A percentile compares a stretch with the other conserved stretches of the same genome.
Conservation (phyloP, 2,888 invertebrate species). For the Clostera curtula region DNA sequence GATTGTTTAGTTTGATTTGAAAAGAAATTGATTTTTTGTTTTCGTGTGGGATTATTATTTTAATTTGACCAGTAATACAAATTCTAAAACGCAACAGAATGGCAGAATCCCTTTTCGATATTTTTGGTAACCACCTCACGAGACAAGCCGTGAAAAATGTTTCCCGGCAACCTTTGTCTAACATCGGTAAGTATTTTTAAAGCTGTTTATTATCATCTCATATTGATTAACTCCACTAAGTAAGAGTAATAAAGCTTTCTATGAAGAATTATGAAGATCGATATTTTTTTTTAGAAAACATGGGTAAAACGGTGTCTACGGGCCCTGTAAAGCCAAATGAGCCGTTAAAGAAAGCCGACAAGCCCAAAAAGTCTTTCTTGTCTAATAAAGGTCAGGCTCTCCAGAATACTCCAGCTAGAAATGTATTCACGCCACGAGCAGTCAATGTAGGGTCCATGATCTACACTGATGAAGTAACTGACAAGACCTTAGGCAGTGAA, state of each 20-base stretch:
- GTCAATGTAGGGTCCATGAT: conserved; percentile 51
- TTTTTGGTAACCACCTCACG: conserved; percentile 53
- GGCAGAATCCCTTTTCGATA: conserved; percentile 54
- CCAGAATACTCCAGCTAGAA: conserved; percentile 46
- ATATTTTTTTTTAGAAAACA: conserved; percentile 41
- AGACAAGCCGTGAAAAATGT: conserved; percentile 48
- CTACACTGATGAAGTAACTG: conserved; percentile 43
- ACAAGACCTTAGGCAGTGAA: conserved; percentile 30
- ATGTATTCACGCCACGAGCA: conserved; percentile 46
- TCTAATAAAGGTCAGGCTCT: conserved; percentile 54
- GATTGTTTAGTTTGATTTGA: no score
- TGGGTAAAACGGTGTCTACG: conserved; percentile 45
- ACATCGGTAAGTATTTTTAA: conserved; percentile 42
- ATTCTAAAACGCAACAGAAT: no score
- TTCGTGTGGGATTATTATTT: no score
- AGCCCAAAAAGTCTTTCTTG: conserved; percentile 53
- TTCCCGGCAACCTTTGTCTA: conserved; percentile 50
- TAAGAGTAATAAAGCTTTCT: no score
- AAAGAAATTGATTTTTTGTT: no score
- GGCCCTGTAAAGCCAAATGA: conserved; percentile 56
- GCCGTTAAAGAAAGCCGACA: conserved; percentile 45
- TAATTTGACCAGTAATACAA: no score
- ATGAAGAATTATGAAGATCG: not conserved
- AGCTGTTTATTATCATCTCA: not conserved
- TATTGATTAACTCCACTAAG: not conserved